Percentiles rank a stretch among this genome's conserved stretches.
Conservation (phyloP, 2,888 invertebrate genomes). For the Rugalucina vietnamica region DNA sequence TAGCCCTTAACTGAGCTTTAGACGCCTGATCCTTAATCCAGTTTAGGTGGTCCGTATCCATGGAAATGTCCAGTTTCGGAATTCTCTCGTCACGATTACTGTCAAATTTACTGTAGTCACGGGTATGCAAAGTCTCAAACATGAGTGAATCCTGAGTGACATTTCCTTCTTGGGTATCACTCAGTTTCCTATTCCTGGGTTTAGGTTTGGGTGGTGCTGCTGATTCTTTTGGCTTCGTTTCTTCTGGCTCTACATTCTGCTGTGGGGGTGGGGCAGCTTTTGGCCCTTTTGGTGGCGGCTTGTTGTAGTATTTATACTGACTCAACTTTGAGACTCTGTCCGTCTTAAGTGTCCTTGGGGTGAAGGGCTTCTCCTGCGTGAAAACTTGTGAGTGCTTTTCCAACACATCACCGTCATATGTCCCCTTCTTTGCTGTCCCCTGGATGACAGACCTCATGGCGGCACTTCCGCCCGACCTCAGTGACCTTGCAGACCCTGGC, state of each 20-base stretch:
- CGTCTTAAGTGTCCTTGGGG: constrained; percentile 80
- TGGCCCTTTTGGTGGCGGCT: constrained; percentile 69
- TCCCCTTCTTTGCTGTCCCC: constrained; percentile 60
- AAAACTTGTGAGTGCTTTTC: constrained; percentile 79
- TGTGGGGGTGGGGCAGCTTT: constrained; percentile 26
- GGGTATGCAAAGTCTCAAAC: constrained; percentile 80
- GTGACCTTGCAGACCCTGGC: constrained; percentile 67
- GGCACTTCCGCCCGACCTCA: constrained; percentile 62
- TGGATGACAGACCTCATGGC: constrained; percentile 57
- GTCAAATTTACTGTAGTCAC: constrained; percentile 71
- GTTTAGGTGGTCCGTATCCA: constrained; percentile 81
- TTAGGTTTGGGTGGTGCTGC: constrained; percentile 57
- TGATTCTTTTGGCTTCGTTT: constrained; percentile 32
- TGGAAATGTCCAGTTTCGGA: constrained; percentile 81
- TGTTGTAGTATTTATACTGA: constrained; percentile 80
- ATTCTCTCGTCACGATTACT: constrained; percentile 63
- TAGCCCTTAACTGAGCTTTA: constrained; percentile 71
- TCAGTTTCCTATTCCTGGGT: constrained; percentile 58
- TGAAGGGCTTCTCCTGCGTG: constrained; percentile 81
- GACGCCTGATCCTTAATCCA: constrained; percentile 81
- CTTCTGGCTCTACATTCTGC: constrained; percentile 24
- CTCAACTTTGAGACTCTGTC: constrained; percentile 78
- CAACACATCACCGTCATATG: constrained; percentile 78
- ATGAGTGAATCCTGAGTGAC: constrained; percentile 70
- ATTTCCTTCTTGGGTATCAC: constrained; percentile 57